phyloP scores from a whole-genome alignment of 2,888 invertebrate species.

The Tipula lateralis region DNA sequence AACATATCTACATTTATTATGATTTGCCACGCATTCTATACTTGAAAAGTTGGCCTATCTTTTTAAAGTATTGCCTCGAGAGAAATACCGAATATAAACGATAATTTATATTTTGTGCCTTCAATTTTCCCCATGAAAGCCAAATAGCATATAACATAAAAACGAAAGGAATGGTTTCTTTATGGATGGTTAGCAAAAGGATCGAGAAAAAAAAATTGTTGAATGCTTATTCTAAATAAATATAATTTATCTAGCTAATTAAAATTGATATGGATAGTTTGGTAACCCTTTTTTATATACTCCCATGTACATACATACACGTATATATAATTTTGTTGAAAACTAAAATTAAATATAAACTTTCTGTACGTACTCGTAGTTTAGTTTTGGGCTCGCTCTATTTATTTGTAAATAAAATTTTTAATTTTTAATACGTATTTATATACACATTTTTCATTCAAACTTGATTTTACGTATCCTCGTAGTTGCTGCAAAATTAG shows the following conservation, averaged over 20 bases:
- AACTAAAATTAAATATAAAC: neutral
- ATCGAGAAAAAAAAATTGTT: neutral
- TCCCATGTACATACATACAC: neutral
- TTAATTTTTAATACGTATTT: neutral
- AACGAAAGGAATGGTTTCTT: neutral
- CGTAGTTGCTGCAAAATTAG: neutral
- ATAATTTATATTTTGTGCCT: neutral
- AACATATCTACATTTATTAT: neutral
- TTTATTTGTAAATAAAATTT: neutral
- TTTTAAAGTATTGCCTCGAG: neutral
- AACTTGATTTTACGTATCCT: neutral
- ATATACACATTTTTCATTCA: neutral
- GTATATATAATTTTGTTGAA: neutral
- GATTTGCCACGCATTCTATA: neutral
- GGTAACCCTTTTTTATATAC: neutral
- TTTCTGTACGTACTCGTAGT: neutral
- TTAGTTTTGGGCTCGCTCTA: neutral
- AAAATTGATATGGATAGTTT: neutral
- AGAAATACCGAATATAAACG: neutral
- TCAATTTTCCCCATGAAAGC: neutral
- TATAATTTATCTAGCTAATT: conserved; percentile 11
- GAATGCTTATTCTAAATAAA: neutral
- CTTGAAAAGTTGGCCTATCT: neutral
- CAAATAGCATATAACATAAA: neutral
- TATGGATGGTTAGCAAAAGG: neutral